phyloP scores from a whole-genome alignment of 53 echinoderm and acorn worm genomes.

The Patiria pectinifera region DNA sequence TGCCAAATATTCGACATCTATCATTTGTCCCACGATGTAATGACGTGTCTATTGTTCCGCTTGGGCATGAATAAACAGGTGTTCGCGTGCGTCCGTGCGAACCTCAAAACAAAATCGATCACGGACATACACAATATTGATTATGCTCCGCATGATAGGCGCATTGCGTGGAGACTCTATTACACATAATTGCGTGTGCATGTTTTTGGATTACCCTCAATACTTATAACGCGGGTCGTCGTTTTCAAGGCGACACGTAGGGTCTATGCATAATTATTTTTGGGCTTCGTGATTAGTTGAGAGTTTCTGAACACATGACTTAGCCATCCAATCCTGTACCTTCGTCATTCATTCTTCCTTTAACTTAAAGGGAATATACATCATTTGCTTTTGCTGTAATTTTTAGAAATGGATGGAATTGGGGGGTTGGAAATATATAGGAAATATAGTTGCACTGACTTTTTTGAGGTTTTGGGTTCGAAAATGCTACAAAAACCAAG shows the following conservation, averaged over 20 bases:
- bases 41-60: background rate
- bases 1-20: background rate
- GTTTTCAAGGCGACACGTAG: background rate
- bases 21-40: background rate
- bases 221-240: no score
- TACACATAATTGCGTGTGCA: no score
- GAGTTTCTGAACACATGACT: background rate
- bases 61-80: background rate
- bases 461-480: no score
- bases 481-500: no score
- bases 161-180: no score
- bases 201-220: no score
- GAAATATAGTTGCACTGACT: no score
- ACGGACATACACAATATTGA: background rate
- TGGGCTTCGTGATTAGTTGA: background rate
- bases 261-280: background rate
- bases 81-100: background rate
- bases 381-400: no score
- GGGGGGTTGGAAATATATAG: no score
- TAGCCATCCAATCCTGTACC: background rate
- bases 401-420: no score
- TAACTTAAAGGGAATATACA: no score
- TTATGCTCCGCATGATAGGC: no score
- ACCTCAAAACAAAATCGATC: background rate
- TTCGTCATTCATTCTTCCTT: background rate